These are phyloP conservation scores for Sorex araneus DNA, from an alignment of 2,113 vertebrate species.

Conservation along the genomic window DNA sequence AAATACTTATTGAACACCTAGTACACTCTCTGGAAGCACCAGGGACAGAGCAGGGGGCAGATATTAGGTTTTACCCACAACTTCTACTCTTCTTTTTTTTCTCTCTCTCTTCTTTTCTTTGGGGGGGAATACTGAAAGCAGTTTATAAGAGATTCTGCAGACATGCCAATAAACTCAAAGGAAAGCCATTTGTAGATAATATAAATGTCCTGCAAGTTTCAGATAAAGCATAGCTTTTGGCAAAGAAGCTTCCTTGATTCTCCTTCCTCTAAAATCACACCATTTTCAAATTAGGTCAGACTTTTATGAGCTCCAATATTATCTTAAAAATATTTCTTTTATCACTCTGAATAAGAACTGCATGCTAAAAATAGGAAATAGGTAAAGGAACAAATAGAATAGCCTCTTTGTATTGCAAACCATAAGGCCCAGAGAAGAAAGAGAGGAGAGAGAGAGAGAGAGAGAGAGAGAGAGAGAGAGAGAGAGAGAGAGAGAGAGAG, in stretches of 20 bases:
- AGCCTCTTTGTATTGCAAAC: too few species aligned
- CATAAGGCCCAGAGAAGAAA: too few species aligned
- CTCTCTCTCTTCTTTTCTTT: background rate
- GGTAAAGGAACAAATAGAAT: too few species aligned
- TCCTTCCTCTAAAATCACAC: background rate
- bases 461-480: too few species aligned
- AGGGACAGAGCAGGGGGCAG: background rate
- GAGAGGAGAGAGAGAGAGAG: too few species aligned
- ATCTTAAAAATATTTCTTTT: background rate
- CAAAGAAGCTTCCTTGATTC: background rate
- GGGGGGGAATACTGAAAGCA: constrained; percentile 17
- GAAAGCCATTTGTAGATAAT: background rate
- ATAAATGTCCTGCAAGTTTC: background rate
- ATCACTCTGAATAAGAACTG: too few species aligned
- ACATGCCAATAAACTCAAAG: background rate
- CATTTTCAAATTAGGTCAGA: background rate
- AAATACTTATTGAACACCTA: constrained; percentile 72
- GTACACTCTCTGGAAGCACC: background rate
- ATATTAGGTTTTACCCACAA: background rate
- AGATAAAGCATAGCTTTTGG: background rate
- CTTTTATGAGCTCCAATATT: background rate
- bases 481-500: too few species aligned
- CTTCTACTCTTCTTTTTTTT: background rate
- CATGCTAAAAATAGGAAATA: too few species aligned
- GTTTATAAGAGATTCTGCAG: constrained; percentile 36